A percentile compares a stretch with the other conserved stretches of the same genome.
Conservation (phyloP, 30 jellyfish, hydroid and myxozoan species). For the Aurelia aurita complex sp. Pacific region DNA sequence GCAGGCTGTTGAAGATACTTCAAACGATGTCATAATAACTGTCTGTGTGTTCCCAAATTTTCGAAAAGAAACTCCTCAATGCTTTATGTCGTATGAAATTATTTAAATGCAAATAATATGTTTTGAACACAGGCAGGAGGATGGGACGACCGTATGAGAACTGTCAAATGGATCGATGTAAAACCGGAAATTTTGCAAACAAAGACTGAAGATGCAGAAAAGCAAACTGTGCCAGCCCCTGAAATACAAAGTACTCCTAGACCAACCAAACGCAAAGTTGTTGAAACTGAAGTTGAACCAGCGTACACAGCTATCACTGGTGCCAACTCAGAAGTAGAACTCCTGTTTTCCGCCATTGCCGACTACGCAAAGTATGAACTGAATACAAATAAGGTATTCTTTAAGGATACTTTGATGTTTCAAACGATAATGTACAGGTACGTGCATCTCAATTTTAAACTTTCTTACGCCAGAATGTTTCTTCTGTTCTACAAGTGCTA, state of each 20-base stretch:
- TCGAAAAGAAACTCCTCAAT: too few species aligned
- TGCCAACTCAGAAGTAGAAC: slow-evolving; percentile 53
- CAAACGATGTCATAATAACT: too few species aligned
- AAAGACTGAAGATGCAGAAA: slow-evolving; percentile 33
- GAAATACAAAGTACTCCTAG: slow-evolving; percentile 16
- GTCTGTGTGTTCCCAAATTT: too few species aligned
- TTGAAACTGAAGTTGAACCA: slow-evolving; percentile 88
- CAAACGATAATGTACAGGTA: slow-evolving; percentile 88
- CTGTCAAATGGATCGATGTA: slow-evolving; percentile 85
- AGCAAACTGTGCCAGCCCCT: neutral
- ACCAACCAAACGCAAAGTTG: slow-evolving; percentile 69
- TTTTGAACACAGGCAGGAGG: slow-evolving; percentile 50
- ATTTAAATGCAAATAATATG: too few species aligned
- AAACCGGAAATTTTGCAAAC: slow-evolving; percentile 17
- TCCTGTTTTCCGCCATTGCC: slow-evolving; percentile 61
- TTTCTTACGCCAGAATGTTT: too few species aligned
- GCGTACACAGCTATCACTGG: slow-evolving; percentile 68
- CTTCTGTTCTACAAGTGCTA: too few species aligned
- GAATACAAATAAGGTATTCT: slow-evolving; percentile 46
- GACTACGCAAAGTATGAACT: slow-evolving; percentile 66
- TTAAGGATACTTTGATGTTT: slow-evolving; percentile 84
- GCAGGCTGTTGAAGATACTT: too few species aligned
- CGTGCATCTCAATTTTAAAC: neutral
- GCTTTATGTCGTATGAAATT: too few species aligned
- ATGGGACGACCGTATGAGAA: slow-evolving; percentile 87